These are phyloP conservation scores for Cephus nigrinus DNA, from an alignment of 2,888 invertebrate genomes.

Conservation along the genomic window DNA sequence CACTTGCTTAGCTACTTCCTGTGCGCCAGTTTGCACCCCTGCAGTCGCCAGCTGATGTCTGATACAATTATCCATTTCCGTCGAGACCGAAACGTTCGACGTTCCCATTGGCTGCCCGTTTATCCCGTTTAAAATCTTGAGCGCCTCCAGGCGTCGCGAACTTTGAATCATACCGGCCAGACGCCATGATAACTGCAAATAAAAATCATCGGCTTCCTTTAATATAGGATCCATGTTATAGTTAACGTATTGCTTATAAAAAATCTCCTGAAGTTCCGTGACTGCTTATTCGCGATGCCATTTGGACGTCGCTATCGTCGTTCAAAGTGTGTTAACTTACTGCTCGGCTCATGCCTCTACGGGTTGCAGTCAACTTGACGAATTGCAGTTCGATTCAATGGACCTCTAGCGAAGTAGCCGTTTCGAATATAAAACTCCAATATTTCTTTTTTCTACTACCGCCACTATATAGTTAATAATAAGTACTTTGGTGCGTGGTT, in stretches of 20 bases:
- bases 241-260: not conserved
- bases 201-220: not conserved
- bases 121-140: constrained; percentile 50
- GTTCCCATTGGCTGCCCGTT: constrained; percentile 15
- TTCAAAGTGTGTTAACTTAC: not conserved
- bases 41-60: constrained; percentile 53
- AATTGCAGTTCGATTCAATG: not conserved
- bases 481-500: not conserved
- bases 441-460: not conserved
- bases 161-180: constrained; percentile 55
- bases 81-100: constrained; percentile 20
- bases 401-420: no score
- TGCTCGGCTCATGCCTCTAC: not conserved
- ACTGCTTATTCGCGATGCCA: not conserved
- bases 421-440: not conserved
- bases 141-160: constrained; percentile 51
- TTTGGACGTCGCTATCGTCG: not conserved
- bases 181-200: constrained; percentile 57
- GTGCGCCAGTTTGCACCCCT: constrained; percentile 50
- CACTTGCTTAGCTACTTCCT: constrained; percentile 56
- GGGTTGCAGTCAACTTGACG: not conserved
- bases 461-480: not conserved
- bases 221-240: not conserved
- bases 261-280: not conserved
- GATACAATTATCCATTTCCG: constrained; percentile 54